Percentiles rank a stretch among this genome's conserved stretches.
phyloP scores from a whole-genome alignment of 2,113 vertebrate species.

The Caranx melampygus region DNA sequence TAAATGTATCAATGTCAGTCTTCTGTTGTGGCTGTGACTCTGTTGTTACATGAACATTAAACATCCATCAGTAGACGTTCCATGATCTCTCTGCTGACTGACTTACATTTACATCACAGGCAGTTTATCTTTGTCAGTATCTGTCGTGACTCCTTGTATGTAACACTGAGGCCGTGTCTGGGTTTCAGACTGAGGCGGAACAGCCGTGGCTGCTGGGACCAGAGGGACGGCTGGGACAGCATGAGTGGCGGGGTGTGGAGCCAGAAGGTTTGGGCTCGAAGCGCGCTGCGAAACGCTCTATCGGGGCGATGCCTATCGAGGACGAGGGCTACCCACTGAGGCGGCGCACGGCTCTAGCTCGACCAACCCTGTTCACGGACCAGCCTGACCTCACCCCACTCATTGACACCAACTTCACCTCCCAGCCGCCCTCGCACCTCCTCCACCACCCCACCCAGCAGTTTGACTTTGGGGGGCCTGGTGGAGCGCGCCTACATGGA shows the following conservation, averaged over 20 bases:
- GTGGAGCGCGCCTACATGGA: slow-evolving; percentile 90
- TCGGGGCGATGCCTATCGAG: slow-evolving; percentile 66
- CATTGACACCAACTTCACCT: slow-evolving; percentile 94
- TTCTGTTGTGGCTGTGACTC: no score
- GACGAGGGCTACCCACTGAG: slow-evolving; percentile 82
- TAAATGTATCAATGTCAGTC: no score
- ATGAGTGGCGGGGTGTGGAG: slow-evolving; percentile 55
- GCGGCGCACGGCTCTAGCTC: slow-evolving; percentile 71
- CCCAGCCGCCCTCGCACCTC: slow-evolving; percentile 77
- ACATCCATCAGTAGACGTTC: no score
- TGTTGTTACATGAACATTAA: no score
- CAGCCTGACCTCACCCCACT: slow-evolving; percentile 94
- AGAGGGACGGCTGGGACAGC: slow-evolving; percentile 87
- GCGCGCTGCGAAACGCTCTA: slow-evolving; percentile 65
- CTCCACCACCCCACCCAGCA: slow-evolving; percentile 4
- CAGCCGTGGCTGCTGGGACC: slow-evolving; percentile 88
- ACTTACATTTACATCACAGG: no score
- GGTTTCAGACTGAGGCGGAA: slow-evolving; percentile 85
- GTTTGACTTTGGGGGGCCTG: slow-evolving; percentile 90
- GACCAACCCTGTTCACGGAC: slow-evolving; percentile 87
- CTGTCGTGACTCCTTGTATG: neutral
- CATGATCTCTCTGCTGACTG: no score
- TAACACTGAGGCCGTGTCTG: neutral
- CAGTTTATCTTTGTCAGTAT: neutral
- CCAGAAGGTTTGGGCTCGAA: slow-evolving; percentile 57